These are phyloP conservation scores for Uria aalge DNA, from an alignment of 2,113 vertebrate genomes.

Conservation along the genomic window DNA sequence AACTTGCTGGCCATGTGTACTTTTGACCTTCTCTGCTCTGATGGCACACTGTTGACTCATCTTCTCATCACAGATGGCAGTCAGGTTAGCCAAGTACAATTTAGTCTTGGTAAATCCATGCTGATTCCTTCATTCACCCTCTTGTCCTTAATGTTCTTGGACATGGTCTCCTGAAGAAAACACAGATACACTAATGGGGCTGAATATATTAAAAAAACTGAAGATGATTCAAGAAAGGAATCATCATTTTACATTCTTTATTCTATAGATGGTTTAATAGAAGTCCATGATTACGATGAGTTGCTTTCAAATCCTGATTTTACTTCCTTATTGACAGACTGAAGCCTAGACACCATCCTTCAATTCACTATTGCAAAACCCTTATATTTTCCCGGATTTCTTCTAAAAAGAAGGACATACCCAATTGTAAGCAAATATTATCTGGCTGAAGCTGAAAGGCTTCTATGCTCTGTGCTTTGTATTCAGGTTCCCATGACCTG, in stretches of 20 bases:
- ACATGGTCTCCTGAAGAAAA: not conserved
- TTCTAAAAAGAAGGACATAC: not conserved
- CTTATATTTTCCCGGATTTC: not conserved
- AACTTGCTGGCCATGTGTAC: not conserved
- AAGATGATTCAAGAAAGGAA: not conserved
- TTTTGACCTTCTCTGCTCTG: not conserved
- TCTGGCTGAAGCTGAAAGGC: not conserved
- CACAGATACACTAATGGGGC: not conserved
- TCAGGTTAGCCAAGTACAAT: not conserved
- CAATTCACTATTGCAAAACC: not conserved
- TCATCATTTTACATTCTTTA: not conserved
- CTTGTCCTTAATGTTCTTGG: not conserved
- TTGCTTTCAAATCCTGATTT: not conserved
- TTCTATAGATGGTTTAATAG: not conserved
- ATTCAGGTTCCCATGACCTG: not conserved
- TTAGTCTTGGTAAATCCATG: not conserved
- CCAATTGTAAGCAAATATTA: not conserved
- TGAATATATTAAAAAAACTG: not conserved
- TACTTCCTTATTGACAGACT: not conserved
- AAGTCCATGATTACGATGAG: not conserved
- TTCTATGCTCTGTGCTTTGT: not conserved
- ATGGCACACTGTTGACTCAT: not conserved
- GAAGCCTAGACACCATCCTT: not conserved
- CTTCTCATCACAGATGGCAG: not conserved
- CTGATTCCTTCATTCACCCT: not conserved